Percentiles rank a stretch among this genome's conserved stretches.
phyloP scores from a whole-genome alignment of 2,888 invertebrate species.

The Clitarchus hookeri region DNA sequence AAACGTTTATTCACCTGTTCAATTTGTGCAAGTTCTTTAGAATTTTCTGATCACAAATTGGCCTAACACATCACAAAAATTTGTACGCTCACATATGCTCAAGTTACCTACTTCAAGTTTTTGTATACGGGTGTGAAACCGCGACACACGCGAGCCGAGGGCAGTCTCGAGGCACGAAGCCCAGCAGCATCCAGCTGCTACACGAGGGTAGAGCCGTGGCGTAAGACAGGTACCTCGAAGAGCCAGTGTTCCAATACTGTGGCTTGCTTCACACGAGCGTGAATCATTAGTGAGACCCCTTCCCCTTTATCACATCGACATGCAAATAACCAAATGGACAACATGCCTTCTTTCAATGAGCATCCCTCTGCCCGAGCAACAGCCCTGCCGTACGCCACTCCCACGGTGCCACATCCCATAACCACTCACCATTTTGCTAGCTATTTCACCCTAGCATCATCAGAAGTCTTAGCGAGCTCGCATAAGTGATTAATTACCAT shows the following conservation, averaged over 20 bases:
- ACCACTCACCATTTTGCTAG: not conserved
- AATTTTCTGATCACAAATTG: not conserved
- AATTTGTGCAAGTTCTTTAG: not conserved
- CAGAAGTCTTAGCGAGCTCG: not conserved
- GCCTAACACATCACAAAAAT: not conserved
- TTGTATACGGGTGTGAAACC: not conserved
- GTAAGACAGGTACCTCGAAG: too few species aligned
- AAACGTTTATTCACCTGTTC: not conserved
- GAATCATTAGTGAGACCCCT: too few species aligned
- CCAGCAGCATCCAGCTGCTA: too few species aligned
- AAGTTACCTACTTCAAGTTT: not conserved
- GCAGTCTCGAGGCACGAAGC: not conserved
- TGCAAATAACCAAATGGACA: too few species aligned
- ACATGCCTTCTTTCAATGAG: too few species aligned
- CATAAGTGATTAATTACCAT: not conserved
- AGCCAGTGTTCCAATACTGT: too few species aligned
- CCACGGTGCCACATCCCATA: not conserved
- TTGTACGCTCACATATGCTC: slow-evolving; percentile 5
- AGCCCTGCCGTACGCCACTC: slow-evolving; percentile 1
- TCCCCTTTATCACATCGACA: too few species aligned
- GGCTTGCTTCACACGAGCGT: too few species aligned
- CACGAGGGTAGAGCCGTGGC: too few species aligned
- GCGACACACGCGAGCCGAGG: not conserved
- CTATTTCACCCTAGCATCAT: not conserved
- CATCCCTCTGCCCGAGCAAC: not conserved